phyloP scores from a whole-genome alignment of 2,797 vertebrate species.

The Steatocranus sp. region DNA sequence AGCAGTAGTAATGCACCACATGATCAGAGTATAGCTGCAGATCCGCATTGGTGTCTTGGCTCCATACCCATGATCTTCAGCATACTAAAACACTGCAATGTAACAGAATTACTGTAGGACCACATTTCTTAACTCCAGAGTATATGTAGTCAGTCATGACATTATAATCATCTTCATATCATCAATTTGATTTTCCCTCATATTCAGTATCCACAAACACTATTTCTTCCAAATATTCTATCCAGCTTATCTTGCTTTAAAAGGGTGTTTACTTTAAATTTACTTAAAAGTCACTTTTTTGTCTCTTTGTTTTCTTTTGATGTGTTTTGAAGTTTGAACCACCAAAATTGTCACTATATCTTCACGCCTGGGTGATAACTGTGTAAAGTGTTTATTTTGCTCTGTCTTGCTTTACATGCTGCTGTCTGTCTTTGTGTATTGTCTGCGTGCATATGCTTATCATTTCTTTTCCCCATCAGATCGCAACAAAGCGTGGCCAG shows the following conservation, averaged over 20 bases:
- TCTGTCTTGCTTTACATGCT: conserved; percentile 22
- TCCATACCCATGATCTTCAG: not conserved
- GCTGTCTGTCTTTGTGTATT: conserved; percentile 24
- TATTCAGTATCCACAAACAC: not conserved
- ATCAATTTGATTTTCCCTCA: not conserved
- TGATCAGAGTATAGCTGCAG: not conserved
- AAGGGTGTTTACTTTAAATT: conserved; percentile 2
- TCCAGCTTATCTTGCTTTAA: not conserved
- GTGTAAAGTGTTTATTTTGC: conserved; percentile 33
- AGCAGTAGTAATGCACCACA: not conserved
- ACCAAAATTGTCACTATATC: not conserved
- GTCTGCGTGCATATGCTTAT: conserved; percentile 54
- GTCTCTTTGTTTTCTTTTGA: not conserved
- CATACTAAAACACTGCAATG: not conserved
- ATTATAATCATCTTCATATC: not conserved
- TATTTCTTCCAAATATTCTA: not conserved
- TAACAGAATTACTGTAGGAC: not conserved
- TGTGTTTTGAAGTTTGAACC: conserved; percentile 1
- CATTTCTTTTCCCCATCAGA: conserved; percentile 75
- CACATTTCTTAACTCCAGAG: not conserved
- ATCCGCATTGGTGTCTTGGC: not conserved
- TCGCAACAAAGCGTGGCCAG: conserved; percentile 82
- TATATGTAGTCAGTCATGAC: not conserved
- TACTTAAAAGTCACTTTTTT: not conserved
- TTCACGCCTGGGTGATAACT: conserved; percentile 15